A percentile compares a stretch with the other conserved stretches of the same genome.
Evolutionary conservation across 2,113 vertebrate genomes (phyloP).

Genomic region (Scortum barcoo): DNA sequence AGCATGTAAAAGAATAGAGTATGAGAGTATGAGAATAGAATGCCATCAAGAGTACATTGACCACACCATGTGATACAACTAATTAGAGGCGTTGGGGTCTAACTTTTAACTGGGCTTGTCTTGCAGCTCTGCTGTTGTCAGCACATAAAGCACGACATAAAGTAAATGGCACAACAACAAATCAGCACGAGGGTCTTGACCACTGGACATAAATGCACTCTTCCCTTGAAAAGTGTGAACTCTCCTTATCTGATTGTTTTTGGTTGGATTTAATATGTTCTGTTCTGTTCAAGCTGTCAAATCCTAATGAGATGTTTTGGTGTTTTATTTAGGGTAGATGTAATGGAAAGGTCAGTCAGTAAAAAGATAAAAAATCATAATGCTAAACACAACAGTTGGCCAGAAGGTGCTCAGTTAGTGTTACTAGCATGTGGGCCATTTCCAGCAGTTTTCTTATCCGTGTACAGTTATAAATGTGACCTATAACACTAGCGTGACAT

Average conservation of each 20-base stretch:
- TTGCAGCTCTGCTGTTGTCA: conserved; percentile 8
- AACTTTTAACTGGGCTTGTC: conserved; percentile 10
- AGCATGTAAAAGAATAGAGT: background rate
- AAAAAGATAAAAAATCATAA: conserved; percentile 32
- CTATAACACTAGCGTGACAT: background rate
- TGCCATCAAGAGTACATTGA: conserved; percentile 2
- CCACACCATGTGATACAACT: background rate
- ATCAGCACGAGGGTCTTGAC: background rate
- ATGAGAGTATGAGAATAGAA: conserved; percentile 8
- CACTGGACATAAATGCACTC: background rate
- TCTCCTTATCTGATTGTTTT: background rate
- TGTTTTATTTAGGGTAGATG: conserved; percentile 16
- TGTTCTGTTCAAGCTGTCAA: conserved; percentile 34
- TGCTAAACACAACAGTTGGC: conserved; percentile 9
- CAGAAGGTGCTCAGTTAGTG: conserved; percentile 25
- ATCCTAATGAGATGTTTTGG: conserved; percentile 19
- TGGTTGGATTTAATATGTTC: background rate
- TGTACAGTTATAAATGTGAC: background rate
- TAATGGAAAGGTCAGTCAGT: conserved; percentile 28
- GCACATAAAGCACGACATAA: conserved; percentile 11
- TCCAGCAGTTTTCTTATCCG: background rate
- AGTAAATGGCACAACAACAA: conserved; percentile 12
- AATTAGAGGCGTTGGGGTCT: background rate
- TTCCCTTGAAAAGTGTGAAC: background rate
- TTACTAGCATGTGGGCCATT: background rate